phyloP scores from a whole-genome alignment of 2,888 invertebrate genomes.

The Eumacrocentrus americanus region DNA sequence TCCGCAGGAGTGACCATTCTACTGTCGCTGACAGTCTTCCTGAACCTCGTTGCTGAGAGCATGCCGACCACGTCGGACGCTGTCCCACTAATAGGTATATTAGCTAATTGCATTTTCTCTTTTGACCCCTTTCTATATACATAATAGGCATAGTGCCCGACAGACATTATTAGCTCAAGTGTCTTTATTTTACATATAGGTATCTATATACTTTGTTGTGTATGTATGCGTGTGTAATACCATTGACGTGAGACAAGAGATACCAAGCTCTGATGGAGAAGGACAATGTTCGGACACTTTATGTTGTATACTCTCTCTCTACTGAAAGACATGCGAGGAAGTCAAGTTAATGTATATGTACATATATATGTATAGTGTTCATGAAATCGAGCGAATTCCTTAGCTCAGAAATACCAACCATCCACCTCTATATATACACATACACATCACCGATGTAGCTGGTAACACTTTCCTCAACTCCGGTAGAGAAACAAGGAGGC shows the following conservation, averaged over 20 bases:
- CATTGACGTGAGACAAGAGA: neutral
- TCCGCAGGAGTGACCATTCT: conserved; percentile 94
- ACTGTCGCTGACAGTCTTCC: conserved; percentile 96
- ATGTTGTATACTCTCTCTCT: neutral
- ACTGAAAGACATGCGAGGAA: too few relatives aligned
- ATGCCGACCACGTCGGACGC: conserved; percentile 87
- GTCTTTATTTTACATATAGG: neutral
- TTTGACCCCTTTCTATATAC: conserved; percentile 4
- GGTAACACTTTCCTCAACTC: conserved; percentile 25
- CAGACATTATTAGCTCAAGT: neutral
- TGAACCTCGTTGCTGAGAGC: conserved; percentile 96
- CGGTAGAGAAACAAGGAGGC: neutral
- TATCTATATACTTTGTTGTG: conserved; percentile 4
- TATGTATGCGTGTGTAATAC: neutral
- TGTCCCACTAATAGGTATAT: conserved; percentile 79
- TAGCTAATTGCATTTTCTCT: conserved; percentile 24
- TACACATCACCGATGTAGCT: neutral
- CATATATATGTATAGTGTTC: conserved; percentile 7
- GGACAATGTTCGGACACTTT: too few relatives aligned
- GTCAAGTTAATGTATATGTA: conserved; percentile 30
- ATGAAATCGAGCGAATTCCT: neutral
- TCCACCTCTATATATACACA: neutral
- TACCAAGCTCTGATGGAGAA: neutral
- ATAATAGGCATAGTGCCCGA: conserved; percentile 7
- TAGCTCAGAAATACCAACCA: conserved; percentile 1